phyloP scores from a whole-genome alignment of 1,140 invertebrate genomes.

The Nautilus pompilius region DNA sequence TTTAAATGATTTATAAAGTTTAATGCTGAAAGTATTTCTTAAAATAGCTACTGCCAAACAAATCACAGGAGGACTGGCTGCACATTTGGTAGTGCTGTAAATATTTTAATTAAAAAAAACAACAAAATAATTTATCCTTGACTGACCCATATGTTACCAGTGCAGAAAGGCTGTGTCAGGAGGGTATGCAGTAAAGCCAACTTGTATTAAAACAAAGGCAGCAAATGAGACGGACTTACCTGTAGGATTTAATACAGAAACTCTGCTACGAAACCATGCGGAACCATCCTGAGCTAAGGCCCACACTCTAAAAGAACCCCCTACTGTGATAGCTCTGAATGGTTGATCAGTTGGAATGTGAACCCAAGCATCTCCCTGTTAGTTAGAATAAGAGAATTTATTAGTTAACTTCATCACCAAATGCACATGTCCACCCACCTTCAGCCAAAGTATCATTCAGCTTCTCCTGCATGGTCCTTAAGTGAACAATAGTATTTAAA shows the following conservation, averaged over 20 bases:
- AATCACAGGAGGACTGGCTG: neutral
- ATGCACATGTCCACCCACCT: neutral
- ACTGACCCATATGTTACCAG: too few relatives aligned
- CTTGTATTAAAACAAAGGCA: too few relatives aligned
- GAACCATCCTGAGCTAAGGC: slow-evolving; percentile 67
- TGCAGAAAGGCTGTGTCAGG: too few relatives aligned
- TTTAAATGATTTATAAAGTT: neutral
- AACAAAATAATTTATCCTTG: too few relatives aligned
- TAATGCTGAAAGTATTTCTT: neutral
- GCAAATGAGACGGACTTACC: too few relatives aligned
- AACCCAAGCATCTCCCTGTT: slow-evolving; percentile 36
- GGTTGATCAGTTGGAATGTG: slow-evolving; percentile 33
- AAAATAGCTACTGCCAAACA: neutral
- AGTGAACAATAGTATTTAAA: neutral
- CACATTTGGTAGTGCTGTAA: neutral
- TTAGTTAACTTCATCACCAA: slow-evolving; percentile 3
- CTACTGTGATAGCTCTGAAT: slow-evolving; percentile 55
- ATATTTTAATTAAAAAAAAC: too few relatives aligned
- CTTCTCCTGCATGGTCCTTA: neutral
- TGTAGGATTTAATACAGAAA: slow-evolving; percentile 59
- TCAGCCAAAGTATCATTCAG: neutral
- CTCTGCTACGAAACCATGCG: slow-evolving; percentile 61
- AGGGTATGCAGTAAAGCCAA: too few relatives aligned
- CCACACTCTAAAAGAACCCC: slow-evolving; percentile 29
- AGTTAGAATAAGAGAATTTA: slow-evolving; percentile 20